Base-by-base conservation (phyloP, 1,140 invertebrate genomes). In the Diuraphis noxia region DNA sequence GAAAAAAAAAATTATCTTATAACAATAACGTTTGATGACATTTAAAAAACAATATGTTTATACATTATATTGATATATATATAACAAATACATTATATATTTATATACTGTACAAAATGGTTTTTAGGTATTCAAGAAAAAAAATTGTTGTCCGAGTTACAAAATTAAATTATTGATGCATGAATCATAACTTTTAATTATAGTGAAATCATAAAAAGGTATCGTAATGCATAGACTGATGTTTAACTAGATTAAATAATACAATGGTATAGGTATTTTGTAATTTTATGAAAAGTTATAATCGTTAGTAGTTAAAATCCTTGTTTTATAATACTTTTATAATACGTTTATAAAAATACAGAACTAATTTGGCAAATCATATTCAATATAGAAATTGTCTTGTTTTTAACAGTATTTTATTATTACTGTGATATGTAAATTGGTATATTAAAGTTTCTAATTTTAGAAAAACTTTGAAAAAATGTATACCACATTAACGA, bases 401-500 rank as follows among this genome's bases (percentile, higher is more conserved):
- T 34, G 40, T 34, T n/a, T 34, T n/a, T 4, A 19, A 46, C 40
- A 43, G 30, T 4, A 84, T n/a, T 7, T 25, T 46, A 49, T 49
- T 41, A 30, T 85, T 85, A 49, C 19, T 46, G 84, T 85, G 84
- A 85, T 85, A 85, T 85, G 84, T 85, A 85, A 85, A 85, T 85
- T 85, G 84, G 84, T 85, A 46, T 85, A 36, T n/a, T 85, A 21
- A 85, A 85, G 43, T 34, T 85, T 49, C n/a, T 46, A 49, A 85
- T 85, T 21, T 41, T 36, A 86, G 19, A 1, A 49, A 21, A 86
- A 86, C 46, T 86, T 36, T 4, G 56, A 56, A 46, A 86, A 49
- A 49, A 36, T 49, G 36, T 34, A 46, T 36, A 86, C n/a, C n/a
- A 36, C n/a, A 86, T 46, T 34, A 19, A 86, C 19, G n/a, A 49